A percentile compares a stretch with the other conserved stretches of the same genome.
phyloP scores from a whole-genome alignment of 92 coral and sea anemone genomes.

The Blastomussa wellsi region DNA sequence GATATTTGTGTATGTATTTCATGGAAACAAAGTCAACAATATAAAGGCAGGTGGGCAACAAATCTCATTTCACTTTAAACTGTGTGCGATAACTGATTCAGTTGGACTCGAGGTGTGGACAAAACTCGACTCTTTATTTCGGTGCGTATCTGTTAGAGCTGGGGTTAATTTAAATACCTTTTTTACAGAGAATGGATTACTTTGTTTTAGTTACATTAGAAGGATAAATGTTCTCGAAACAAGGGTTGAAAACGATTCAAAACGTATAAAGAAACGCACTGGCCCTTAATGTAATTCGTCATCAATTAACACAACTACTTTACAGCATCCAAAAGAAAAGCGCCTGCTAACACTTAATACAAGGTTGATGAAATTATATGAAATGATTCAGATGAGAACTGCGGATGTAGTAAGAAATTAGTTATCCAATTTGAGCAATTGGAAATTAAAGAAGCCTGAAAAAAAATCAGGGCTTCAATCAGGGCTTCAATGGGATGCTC shows the following conservation, averaged over 20 bases:
- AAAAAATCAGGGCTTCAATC: too few relatives aligned
- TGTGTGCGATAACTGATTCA: not conserved
- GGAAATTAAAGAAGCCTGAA: too few relatives aligned
- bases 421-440: too few relatives aligned
- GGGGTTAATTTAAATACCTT: not conserved
- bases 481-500: too few relatives aligned
- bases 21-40: not conserved
- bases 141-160: conserved; percentile 8
- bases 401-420: too few relatives aligned
- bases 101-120: not conserved
- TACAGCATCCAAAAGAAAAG: not conserved
- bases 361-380: too few relatives aligned
- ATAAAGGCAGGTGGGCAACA: conserved; percentile 6
- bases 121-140: not conserved
- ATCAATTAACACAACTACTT: not conserved
- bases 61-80: not conserved
- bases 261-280: not conserved
- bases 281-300: not conserved
- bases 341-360: too few relatives aligned
- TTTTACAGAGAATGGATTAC: not conserved
- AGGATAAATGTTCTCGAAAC: not conserved
- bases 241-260: not conserved
- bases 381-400: too few relatives aligned
- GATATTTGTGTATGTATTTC: not conserved
- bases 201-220: not conserved